Conservation (phyloP, 1,140 invertebrate species). For the Megalopta genalis region DNA sequence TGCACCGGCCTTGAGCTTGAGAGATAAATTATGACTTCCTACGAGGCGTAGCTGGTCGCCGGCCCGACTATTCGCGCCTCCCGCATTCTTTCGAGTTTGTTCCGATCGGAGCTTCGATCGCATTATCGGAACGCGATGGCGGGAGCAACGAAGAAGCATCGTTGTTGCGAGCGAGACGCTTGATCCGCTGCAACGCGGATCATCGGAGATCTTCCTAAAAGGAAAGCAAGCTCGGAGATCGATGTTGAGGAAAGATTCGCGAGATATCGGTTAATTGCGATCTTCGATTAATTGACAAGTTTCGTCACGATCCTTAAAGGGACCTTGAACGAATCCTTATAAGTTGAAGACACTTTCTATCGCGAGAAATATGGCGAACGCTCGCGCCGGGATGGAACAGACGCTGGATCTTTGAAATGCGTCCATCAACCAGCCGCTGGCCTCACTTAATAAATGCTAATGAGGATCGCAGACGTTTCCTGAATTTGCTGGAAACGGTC, state of each 20-base stretch:
- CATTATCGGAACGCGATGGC: too few relatives aligned
- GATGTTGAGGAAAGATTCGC: background rate
- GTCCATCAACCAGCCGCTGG: too few relatives aligned
- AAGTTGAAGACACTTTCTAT: slow-evolving; percentile 28
- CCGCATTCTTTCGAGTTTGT: background rate
- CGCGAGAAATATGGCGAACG: background rate
- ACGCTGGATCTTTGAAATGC: background rate
- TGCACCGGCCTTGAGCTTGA: slow-evolving; percentile 49
- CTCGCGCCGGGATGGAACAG: background rate
- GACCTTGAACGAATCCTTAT: slow-evolving; percentile 14
- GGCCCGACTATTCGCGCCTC: background rate
- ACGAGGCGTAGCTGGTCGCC: slow-evolving; percentile 16
- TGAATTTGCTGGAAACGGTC: too few relatives aligned
- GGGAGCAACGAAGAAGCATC: too few relatives aligned
- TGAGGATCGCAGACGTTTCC: too few relatives aligned
- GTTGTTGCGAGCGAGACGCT: too few relatives aligned
- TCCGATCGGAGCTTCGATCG: too few relatives aligned
- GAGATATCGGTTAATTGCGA: slow-evolving; percentile 26
- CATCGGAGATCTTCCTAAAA: background rate
- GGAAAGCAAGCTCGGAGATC: background rate
- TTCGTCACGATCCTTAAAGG: slow-evolving; percentile 24
- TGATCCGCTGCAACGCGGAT: background rate
- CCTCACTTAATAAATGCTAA: too few relatives aligned
- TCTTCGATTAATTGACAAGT: background rate
- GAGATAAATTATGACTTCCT: slow-evolving; percentile 53